Percentiles rank a stretch among this genome's conserved stretches.
Evolutionary conservation across 2,888 invertebrate species (phyloP).

Genomic region (Sepiola atlantica): DNA sequence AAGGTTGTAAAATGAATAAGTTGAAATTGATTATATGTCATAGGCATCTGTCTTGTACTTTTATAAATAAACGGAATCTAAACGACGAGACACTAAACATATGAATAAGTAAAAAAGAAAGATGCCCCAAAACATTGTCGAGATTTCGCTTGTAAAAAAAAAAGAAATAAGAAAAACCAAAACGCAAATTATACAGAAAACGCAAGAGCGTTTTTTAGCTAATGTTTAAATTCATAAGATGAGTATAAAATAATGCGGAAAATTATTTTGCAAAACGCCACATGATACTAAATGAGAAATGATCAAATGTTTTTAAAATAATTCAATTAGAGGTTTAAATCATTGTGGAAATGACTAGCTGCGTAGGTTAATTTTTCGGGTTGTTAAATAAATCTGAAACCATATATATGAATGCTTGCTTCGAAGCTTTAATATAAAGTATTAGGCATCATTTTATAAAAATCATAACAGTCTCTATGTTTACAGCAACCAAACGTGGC

Average conservation of each 20-base stretch:
- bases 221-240: too few species aligned
- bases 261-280: not conserved
- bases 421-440: too few species aligned
- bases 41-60: not conserved
- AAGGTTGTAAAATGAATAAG: constrained; percentile 11
- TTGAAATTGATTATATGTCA: constrained; percentile 32
- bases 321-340: not conserved
- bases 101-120: not conserved
- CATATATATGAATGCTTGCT: too few species aligned
- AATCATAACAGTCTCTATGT: too few species aligned
- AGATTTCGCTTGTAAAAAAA: not conserved
- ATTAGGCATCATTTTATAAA: too few species aligned
- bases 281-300: not conserved
- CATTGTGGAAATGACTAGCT: not conserved
- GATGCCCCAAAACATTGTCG: not conserved
- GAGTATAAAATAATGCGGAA: not conserved
- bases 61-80: not conserved
- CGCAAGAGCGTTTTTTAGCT: not conserved
- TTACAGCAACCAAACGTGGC: too few species aligned
- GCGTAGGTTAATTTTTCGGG: not conserved
- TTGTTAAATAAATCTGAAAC: too few species aligned
- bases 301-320: not conserved
- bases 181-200: not conserved
- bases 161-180: too few species aligned
- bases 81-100: not conserved